Evolutionary conservation across 2,113 vertebrate genomes (phyloP).

Genomic region (Bos indicus): DNA sequence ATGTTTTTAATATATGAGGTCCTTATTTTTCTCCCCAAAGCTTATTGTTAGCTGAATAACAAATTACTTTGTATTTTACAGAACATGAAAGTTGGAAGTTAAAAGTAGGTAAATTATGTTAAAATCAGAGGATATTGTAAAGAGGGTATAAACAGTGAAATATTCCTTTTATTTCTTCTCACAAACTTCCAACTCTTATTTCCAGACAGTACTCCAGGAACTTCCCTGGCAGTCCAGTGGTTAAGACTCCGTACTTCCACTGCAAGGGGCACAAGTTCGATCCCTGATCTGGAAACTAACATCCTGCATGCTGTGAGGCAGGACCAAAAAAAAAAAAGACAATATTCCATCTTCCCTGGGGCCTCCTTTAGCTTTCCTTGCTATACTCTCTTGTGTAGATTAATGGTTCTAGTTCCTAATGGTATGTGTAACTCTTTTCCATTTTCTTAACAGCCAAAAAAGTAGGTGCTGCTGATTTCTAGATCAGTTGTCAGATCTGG

Average conservation of each 20-base stretch:
- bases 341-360: not conserved
- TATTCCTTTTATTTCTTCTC: not conserved
- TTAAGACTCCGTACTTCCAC: not conserved
- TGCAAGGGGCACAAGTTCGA: not conserved
- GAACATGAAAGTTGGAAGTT: not conserved
- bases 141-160: not conserved
- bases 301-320: not conserved
- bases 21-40: not conserved
- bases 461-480: not conserved
- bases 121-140: not conserved
- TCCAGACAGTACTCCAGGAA: not conserved
- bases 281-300: not conserved
- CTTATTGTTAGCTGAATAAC: not conserved
- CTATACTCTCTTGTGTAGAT: not conserved
- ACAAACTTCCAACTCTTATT: not conserved
- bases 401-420: not conserved
- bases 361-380: not conserved
- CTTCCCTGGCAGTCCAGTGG: not conserved
- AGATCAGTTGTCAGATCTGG: not conserved
- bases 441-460: not conserved
- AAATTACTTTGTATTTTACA: constrained; percentile 17
- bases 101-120: not conserved
- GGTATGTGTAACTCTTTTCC: not conserved
- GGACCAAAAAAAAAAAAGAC: not conserved
- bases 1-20: not conserved